Percentiles rank a stretch among this genome's conserved stretches.
phyloP scores from a whole-genome alignment of 2,888 invertebrate species.

The Campoletis raptor region DNA sequence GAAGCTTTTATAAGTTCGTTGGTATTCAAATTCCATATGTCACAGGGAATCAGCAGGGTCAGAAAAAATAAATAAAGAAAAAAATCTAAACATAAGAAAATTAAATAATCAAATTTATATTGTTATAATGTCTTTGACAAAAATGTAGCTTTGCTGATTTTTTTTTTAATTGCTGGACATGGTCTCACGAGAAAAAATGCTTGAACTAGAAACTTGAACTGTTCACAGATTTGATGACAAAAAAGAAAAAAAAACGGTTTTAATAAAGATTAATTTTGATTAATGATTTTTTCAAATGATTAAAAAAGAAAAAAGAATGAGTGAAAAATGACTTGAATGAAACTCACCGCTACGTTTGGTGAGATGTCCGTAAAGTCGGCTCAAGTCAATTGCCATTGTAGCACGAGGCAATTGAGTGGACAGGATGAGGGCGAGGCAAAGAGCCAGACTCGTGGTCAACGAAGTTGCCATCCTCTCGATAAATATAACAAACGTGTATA shows the following conservation, averaged over 20 bases:
- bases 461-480: conserved; percentile 61
- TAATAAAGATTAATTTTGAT: background rate
- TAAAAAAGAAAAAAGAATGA: background rate
- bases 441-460: conserved; percentile 76
- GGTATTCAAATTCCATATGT: no score
- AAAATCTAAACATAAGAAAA: background rate
- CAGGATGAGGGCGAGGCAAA: conserved; percentile 83
- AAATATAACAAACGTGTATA: background rate
- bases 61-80: background rate
- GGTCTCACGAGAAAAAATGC: background rate
- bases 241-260: background rate
- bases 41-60: no score
- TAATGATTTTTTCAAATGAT: background rate
- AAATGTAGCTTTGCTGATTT: background rate
- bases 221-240: background rate
- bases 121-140: background rate
- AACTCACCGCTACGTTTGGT: conserved; percentile 90
- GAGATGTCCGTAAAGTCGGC: conserved; percentile 92
- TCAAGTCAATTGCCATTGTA: conserved; percentile 91
- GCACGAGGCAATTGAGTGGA: conserved; percentile 89
- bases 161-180: background rate
- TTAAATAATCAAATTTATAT: background rate
- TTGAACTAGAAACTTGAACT: background rate
- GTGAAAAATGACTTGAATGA: background rate
- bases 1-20: no score